These are phyloP conservation scores for Didymodactylos carnosus DNA, from an alignment of 2,888 invertebrate genomes.

Conservation along the genomic window DNA sequence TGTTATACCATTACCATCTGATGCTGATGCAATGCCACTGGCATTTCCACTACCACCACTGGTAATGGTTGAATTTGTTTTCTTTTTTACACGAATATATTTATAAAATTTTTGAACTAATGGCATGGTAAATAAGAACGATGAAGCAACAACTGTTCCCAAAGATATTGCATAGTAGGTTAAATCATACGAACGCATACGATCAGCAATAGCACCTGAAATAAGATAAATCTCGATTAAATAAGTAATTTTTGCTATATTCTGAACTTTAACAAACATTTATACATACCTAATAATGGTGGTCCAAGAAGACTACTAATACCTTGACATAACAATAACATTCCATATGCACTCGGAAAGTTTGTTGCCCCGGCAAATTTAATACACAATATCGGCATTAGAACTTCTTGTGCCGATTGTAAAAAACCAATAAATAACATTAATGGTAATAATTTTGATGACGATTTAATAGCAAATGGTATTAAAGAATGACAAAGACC, in stretches of 20 bases:
- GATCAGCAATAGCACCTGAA: neutral
- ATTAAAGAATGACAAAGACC: constrained; percentile 4
- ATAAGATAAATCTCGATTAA: too few species aligned
- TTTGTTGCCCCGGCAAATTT: constrained; percentile 8
- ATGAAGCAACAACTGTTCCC: neutral
- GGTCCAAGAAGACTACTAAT: constrained; percentile 6
- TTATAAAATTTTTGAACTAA: neutral
- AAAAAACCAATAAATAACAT: constrained; percentile 7
- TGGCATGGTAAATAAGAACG: neutral
- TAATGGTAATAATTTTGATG: neutral
- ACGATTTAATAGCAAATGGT: neutral
- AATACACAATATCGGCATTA: constrained; percentile 10
- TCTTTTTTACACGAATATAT: neutral
- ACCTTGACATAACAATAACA: constrained; percentile 14
- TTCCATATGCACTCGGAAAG: constrained; percentile 11
- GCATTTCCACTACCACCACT: too few species aligned
- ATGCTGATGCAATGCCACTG: too few species aligned
- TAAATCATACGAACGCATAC: neutral
- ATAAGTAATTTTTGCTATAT: too few species aligned
- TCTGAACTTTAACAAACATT: too few species aligned
- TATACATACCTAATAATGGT: constrained; percentile 3
- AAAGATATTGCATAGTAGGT: neutral
- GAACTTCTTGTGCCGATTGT: constrained; percentile 4
- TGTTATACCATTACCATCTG: neutral
- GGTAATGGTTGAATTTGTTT: neutral